A percentile compares a stretch with the other conserved stretches of the same genome.
phyloP scores from a whole-genome alignment of 2,888 invertebrate genomes.

The Cataglyphis altisquamis region DNA sequence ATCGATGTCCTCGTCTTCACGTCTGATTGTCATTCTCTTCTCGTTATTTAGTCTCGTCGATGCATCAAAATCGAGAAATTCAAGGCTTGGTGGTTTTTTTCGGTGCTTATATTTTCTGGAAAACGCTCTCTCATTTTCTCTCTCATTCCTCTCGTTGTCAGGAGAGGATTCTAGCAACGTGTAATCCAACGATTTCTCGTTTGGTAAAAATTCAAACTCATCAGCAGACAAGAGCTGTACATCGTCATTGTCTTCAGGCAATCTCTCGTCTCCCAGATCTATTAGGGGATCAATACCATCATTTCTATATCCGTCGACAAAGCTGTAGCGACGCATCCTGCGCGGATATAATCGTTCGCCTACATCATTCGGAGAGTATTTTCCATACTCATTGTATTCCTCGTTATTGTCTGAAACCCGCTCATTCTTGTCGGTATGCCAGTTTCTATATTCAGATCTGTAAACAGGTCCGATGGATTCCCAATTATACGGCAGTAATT shows the following conservation, averaged over 20 bases:
- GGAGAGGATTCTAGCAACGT: conserved; percentile 9
- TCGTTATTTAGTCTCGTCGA: conserved; percentile 42
- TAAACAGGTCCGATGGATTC: conserved; percentile 46
- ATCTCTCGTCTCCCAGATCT: conserved; percentile 40
- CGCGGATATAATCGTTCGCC: conserved; percentile 63
- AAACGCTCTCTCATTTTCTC: conserved; percentile 76
- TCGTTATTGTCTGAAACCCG: conserved; percentile 36
- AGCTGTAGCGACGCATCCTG: conserved; percentile 56
- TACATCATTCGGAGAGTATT: conserved; percentile 26
- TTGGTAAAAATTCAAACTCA: conserved; percentile 61
- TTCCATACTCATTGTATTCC: conserved; percentile 37
- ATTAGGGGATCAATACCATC: conserved; percentile 58
- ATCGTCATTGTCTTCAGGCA: neutral
- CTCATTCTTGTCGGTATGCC: conserved; percentile 55
- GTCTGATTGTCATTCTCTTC: conserved; percentile 51
- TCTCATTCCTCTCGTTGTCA: conserved; percentile 72
- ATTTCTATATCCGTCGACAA: conserved; percentile 42
- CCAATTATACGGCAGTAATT: conserved; percentile 39
- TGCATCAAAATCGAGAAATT: conserved; percentile 47
- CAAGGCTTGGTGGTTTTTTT: conserved; percentile 51
- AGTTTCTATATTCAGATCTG: conserved; percentile 40
- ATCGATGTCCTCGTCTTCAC: conserved; percentile 41
- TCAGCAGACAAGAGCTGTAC: conserved; percentile 8
- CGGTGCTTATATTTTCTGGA: conserved; percentile 76
- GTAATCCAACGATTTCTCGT: conserved; percentile 53